Conservation (phyloP, 2,113 vertebrate species). For the Copsychus sechellarum region DNA sequence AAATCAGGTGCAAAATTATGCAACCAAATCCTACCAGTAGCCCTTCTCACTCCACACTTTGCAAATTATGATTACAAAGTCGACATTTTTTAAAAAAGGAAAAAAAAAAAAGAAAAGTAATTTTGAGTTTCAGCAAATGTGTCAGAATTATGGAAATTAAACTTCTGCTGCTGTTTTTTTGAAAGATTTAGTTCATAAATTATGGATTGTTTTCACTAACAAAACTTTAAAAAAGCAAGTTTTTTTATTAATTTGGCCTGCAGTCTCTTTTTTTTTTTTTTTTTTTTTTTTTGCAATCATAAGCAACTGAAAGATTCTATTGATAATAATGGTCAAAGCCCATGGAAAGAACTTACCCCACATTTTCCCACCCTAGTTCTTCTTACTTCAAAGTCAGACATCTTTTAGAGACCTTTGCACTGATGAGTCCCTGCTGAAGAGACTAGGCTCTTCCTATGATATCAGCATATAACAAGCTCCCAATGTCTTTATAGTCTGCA, state of each 20-base stretch:
- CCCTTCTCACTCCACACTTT: conserved; percentile 14
- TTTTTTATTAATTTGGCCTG: not conserved
- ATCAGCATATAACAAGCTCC: conserved; percentile 11
- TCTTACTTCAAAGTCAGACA: not conserved
- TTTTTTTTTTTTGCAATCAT: not conserved
- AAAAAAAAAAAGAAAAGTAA: not conserved
- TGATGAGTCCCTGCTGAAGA: conserved; percentile 14
- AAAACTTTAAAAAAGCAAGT: not conserved
- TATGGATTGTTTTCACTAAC: not conserved
- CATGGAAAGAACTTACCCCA: not conserved
- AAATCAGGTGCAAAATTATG: conserved; percentile 10
- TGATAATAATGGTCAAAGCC: not conserved
- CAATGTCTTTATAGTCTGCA: conserved; percentile 13
- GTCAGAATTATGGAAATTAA: conserved; percentile 18
- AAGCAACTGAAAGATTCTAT: not conserved
- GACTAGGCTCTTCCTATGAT: conserved; percentile 37
- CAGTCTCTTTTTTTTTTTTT: not conserved
- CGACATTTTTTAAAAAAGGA: not conserved
- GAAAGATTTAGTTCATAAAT: conserved; percentile 1
- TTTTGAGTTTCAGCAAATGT: conserved; percentile 17
- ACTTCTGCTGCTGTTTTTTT: not conserved
- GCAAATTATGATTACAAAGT: conserved; percentile 1
- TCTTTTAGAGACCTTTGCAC: conserved; percentile 1
- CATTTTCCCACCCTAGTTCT: not conserved
- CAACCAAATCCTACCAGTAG: conserved; percentile 23